phyloP scores from a whole-genome alignment of 2,888 invertebrate species.

The Gymnosoma rotundatum region DNA sequence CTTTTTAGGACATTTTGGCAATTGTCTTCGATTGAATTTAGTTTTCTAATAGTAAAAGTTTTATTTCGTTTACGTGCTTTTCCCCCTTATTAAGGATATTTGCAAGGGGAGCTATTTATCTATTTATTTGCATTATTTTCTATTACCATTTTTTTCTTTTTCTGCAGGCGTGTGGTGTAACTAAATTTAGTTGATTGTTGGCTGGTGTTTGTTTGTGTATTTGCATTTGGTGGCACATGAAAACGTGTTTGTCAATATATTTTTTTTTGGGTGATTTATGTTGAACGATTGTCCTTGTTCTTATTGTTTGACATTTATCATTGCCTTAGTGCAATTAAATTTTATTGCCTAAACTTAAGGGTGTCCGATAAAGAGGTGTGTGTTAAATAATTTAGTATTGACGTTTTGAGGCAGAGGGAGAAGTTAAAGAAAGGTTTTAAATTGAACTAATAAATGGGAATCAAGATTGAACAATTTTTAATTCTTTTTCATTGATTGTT shows the following conservation, averaged over 20 bases:
- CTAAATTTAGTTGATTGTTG: not conserved
- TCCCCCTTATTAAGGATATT: not conserved
- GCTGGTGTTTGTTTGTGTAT: not conserved
- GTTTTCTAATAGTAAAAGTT: not conserved
- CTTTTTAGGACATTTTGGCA: not conserved
- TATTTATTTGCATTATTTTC: slow-evolving; percentile 31
- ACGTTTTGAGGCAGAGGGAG: not conserved
- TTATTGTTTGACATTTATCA: slow-evolving; percentile 73
- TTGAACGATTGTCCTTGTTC: slow-evolving; percentile 62
- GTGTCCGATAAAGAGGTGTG: not conserved
- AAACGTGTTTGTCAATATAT: not conserved
- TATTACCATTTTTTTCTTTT: slow-evolving; percentile 19
- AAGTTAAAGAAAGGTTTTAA: not conserved
- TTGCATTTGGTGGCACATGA: not conserved
- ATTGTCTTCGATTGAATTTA: not conserved
- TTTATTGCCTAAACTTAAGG: slow-evolving; percentile 63
- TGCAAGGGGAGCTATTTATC: slow-evolving; percentile 13
- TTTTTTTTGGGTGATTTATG: slow-evolving; percentile 67
- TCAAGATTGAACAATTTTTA: no score
- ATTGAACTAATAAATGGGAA: not conserved
- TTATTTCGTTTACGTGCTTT: slow-evolving; percentile 16
- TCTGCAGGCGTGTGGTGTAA: not conserved
- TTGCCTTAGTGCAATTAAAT: slow-evolving; percentile 65
- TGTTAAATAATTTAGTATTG: not conserved
- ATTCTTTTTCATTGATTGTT: no score